A percentile compares a stretch with the other conserved stretches of the same genome.
These are phyloP conservation scores for Antrozous pallidus DNA, from an alignment of 2,797 vertebrate species.

Conservation along the genomic window DNA sequence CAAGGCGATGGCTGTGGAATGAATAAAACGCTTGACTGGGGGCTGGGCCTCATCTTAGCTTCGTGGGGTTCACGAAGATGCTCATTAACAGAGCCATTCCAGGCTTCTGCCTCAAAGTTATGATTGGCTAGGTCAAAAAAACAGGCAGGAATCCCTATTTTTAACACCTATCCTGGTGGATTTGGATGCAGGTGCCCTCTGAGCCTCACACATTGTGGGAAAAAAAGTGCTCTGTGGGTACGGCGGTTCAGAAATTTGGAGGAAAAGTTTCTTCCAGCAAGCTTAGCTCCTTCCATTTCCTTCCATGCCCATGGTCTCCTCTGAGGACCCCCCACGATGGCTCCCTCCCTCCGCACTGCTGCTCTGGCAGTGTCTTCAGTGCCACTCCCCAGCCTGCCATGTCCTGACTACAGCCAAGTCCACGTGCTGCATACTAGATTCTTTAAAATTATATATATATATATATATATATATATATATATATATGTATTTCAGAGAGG, in stretches of 20 bases:
- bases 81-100: neutral
- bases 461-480: too few relatives aligned
- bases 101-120: neutral
- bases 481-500: too few relatives aligned
- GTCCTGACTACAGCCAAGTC: neutral
- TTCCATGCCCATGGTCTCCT: too few relatives aligned
- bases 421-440: neutral
- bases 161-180: neutral
- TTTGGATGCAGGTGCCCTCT: neutral
- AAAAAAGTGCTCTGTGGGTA: too few relatives aligned
- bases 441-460: neutral
- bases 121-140: neutral
- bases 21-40: neutral
- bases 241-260: neutral
- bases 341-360: fast-evolving
- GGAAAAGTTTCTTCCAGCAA: neutral
- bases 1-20: neutral
- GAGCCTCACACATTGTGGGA: neutral
- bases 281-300: neutral
- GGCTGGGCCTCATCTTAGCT: neutral
- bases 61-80: neutral
- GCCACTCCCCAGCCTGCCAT: neutral
- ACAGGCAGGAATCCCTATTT: neutral
- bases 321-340: fast-evolving
- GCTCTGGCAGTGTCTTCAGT: neutral